These are phyloP conservation scores for Tolypeutes matacus DNA, from an alignment of 2,797 vertebrate species.

Conservation along the genomic window DNA sequence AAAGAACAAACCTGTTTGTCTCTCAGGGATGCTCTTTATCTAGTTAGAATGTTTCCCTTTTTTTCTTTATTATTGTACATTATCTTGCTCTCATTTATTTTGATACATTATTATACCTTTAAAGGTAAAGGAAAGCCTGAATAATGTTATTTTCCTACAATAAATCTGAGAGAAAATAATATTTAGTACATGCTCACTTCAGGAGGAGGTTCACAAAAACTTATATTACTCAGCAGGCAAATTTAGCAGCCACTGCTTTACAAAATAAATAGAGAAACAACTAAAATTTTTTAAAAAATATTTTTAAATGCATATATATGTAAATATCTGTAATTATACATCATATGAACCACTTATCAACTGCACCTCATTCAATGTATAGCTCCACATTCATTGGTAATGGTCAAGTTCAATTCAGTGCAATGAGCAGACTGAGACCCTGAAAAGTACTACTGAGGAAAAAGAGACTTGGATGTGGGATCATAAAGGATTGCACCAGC, in stretches of 20 bases:
- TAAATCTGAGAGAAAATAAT: constrained; percentile 31
- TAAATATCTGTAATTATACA: not conserved
- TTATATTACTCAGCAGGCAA: not conserved
- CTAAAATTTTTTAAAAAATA: not conserved
- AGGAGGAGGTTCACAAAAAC: constrained; percentile 8
- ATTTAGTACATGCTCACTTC: not conserved
- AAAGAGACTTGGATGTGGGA: not conserved
- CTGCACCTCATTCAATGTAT: not conserved
- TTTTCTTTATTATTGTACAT: not conserved
- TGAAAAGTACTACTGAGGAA: not conserved
- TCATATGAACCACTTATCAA: not conserved
- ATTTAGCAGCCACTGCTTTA: not conserved
- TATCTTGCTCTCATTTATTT: not conserved
- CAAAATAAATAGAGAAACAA: not conserved
- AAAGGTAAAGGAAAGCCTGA: not conserved
- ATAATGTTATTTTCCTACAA: not conserved
- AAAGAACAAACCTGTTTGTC: not conserved
- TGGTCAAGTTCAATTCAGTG: not conserved
- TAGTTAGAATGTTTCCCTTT: not conserved
- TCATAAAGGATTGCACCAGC: not conserved
- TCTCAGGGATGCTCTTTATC: not conserved
- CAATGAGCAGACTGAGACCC: not conserved
- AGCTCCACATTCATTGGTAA: not conserved
- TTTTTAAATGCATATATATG: not conserved
- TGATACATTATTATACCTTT: not conserved